Base-by-base conservation (phyloP, 2,888 invertebrate genomes). In the Brachylomia viminalis region DNA sequence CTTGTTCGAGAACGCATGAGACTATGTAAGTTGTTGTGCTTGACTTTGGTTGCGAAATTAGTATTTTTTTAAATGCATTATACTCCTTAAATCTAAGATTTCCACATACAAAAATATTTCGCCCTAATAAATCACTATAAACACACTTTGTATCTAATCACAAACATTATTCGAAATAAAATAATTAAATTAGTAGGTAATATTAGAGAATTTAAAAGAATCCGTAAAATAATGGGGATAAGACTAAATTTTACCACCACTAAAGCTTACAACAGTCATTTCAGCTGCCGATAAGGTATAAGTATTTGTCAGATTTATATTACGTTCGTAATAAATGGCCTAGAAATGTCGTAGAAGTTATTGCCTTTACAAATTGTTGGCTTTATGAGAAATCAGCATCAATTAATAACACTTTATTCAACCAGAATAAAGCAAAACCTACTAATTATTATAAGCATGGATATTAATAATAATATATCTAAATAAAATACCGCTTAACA, bases 71-170 rank as follows among this genome's bases (percentile, higher is more conserved):
- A 95, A 95, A 95, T 95, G 95, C 94, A 90, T 91, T 91, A 90
- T 92, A 92, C 91, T 89, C 78, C 94, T 93, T 95, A 95, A 82
- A 88, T 85, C 94, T 95, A 94, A 90, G 89, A 91, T 92, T 92
- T 92, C 91, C 92, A 95, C 92, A 95, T 96, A 96, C 92, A 96
- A 96, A 96, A 96, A 96, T 96, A 96, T 94, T 93, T 94, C 92
- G 93, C 92, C 93, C 93, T 94, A 95, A 92, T 91, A 92, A 94
- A 93, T 94, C 92, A 93, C 93, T 95, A 93, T 93, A 92, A 94
- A 94, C 94, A 94, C 93, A 93, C 92, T 88, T 87, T 89, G 88
- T 78, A 82, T 91, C 89, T 91, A 91, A 90, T 90, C 89, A 89
- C 90, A 91, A 89, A 89, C 88, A 85, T 89, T 87, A 88, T 90